These are phyloP conservation scores for Pocota personata DNA, from an alignment of 2,888 invertebrate genomes.

Conservation along the genomic window DNA sequence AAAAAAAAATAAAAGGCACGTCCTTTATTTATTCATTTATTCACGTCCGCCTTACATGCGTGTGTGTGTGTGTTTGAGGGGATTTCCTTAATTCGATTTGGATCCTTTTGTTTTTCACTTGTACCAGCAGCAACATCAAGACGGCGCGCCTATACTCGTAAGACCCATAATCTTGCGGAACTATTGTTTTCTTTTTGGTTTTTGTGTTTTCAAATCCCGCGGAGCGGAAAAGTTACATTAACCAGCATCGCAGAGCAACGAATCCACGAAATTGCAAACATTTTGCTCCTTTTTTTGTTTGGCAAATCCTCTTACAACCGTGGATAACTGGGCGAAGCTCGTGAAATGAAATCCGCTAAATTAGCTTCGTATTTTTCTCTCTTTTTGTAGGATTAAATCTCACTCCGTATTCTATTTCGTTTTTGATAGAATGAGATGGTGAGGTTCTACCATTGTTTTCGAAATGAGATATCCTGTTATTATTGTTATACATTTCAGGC, in stretches of 20 bases:
- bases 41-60: background rate
- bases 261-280: background rate
- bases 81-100: background rate
- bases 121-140: background rate
- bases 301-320: background rate
- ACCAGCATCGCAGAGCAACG: background rate
- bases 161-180: conserved; percentile 3
- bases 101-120: background rate
- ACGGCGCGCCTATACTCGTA: background rate
- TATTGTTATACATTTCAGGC: conserved; percentile 15
- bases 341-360: conserved; percentile 2
- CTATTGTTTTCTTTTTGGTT: background rate
- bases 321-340: background rate
- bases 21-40: background rate
- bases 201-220: background rate
- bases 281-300: background rate
- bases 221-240: conserved; percentile 12
- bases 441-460: background rate
- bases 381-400: background rate
- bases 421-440: background rate
- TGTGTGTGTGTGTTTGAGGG: background rate
- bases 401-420: background rate
- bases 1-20: background rate
- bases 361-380: background rate
- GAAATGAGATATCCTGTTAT: conserved; percentile 9